Conservation (phyloP, 2,888 invertebrate genomes). For the Limenitis camilla region DNA sequence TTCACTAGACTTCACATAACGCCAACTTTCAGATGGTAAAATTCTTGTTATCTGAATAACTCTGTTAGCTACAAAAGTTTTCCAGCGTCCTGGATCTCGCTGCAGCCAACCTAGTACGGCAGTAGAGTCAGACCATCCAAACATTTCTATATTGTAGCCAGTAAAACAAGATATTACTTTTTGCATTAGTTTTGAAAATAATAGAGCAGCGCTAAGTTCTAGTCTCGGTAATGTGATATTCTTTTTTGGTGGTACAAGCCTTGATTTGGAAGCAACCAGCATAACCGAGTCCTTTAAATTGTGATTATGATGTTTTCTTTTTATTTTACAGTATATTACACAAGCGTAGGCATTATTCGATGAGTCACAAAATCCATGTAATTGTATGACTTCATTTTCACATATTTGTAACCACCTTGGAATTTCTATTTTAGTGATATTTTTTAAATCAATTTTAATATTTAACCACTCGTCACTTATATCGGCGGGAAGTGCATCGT, state of each 20-base stretch:
- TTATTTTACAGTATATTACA: slow-evolving; percentile 14
- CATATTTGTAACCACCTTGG: slow-evolving; percentile 8
- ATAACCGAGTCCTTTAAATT: not conserved
- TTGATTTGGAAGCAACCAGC: slow-evolving; percentile 20
- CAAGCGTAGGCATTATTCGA: slow-evolving; percentile 16
- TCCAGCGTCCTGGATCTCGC: slow-evolving; percentile 16
- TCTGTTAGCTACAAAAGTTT: slow-evolving; percentile 16
- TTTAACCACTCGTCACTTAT: slow-evolving; percentile 19
- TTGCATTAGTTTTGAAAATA: slow-evolving; percentile 18
- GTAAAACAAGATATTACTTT: slow-evolving; percentile 7
- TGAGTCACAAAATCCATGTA: slow-evolving; percentile 22
- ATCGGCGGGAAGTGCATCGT: slow-evolving; percentile 14
- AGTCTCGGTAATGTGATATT: slow-evolving; percentile 12
- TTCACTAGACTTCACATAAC: slow-evolving; percentile 22
- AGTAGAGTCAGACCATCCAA: slow-evolving; percentile 21
- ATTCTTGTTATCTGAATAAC: slow-evolving; percentile 16
- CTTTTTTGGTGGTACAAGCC: slow-evolving; percentile 20
- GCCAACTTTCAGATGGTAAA: slow-evolving; percentile 21
- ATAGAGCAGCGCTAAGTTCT: slow-evolving; percentile 15
- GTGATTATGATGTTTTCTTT: not conserved
- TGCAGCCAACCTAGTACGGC: slow-evolving; percentile 22
- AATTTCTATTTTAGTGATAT: slow-evolving; percentile 8
- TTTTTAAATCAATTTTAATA: slow-evolving; percentile 10
- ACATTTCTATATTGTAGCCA: slow-evolving; percentile 6
- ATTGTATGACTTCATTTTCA: slow-evolving; percentile 11